phyloP scores from a whole-genome alignment of 64 coral and sea anemone genomes.

The Porites lutea region DNA sequence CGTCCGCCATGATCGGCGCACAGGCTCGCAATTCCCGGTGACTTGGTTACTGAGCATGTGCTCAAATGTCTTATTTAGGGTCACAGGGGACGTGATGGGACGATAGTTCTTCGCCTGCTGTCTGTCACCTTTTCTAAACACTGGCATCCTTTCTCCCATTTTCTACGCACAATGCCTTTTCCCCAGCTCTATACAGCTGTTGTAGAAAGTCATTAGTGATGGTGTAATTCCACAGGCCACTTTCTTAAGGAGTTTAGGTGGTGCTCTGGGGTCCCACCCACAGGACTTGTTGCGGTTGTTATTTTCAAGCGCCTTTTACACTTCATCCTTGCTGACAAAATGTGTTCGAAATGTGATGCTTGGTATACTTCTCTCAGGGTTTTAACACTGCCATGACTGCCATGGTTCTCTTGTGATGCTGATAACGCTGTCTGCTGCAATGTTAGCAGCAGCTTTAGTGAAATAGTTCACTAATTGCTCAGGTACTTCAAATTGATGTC shows the following conservation, averaged over 20 bases:
- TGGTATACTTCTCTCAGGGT: neutral
- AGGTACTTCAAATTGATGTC: neutral
- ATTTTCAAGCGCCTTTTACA: too few species aligned
- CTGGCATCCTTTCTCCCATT: neutral
- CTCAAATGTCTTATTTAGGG: neutral
- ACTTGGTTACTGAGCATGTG: neutral
- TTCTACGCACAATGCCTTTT: neutral
- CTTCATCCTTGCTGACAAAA: neutral
- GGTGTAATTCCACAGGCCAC: neutral
- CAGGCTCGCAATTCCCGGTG: neutral
- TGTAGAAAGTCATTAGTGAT: constrained; percentile 4
- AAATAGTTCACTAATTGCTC: neutral
- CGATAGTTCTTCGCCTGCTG: neutral
- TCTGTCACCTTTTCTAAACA: neutral
- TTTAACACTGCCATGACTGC: neutral
- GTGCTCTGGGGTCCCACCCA: neutral
- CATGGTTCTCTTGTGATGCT: neutral
- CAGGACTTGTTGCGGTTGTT: neutral
- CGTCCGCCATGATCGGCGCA: too few species aligned
- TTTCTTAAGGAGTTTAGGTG: neutral
- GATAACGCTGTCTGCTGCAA: neutral
- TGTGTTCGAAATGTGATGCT: neutral
- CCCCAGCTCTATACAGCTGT: neutral
- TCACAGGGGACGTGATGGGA: neutral
- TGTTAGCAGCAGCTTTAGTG: neutral